Evolutionary conservation across 2,888 invertebrate species (phyloP).

Genomic region (Polietes domitor): DNA sequence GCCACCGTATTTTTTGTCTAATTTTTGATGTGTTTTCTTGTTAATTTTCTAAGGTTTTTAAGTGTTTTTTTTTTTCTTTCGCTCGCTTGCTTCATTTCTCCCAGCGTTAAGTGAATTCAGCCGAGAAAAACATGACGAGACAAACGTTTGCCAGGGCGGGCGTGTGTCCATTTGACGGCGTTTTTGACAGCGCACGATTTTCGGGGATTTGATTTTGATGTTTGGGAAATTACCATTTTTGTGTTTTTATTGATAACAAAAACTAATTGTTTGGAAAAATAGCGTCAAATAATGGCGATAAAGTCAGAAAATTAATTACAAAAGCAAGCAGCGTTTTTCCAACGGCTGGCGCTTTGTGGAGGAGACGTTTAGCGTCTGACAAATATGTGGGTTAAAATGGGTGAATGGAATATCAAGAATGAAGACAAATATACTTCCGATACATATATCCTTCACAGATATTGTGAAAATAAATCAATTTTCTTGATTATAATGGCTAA

Average conservation of each 20-base stretch:
- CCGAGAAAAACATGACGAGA: conserved; percentile 34
- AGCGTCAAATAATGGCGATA: not conserved
- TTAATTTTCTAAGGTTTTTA: conserved; percentile 65
- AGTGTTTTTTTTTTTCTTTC: conserved; percentile 61
- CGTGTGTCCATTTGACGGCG: conserved; percentile 65
- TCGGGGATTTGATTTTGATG: conserved; percentile 61
- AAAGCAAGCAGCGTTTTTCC: not conserved
- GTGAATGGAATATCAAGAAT: too few relatives aligned
- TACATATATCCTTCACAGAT: too few relatives aligned
- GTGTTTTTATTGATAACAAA: conserved; percentile 58
- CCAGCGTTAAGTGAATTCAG: conserved; percentile 28
- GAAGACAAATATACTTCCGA: too few relatives aligned
- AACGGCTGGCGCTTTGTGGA: too few relatives aligned
- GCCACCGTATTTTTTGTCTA: conserved; percentile 31
- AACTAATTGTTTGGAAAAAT: conserved; percentile 60
- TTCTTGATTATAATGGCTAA: too few relatives aligned
- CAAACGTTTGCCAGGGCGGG: conserved; percentile 59
- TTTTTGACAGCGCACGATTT: conserved; percentile 58
- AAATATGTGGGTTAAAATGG: too few relatives aligned
- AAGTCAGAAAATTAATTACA: conserved; percentile 51
- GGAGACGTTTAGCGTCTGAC: too few relatives aligned
- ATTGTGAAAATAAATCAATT: too few relatives aligned
- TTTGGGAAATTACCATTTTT: conserved; percentile 40
- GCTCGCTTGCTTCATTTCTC: not conserved
- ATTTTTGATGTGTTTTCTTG: conserved; percentile 63